phyloP scores from a whole-genome alignment of 1,140 invertebrate genomes.

The Dryas iulia region DNA sequence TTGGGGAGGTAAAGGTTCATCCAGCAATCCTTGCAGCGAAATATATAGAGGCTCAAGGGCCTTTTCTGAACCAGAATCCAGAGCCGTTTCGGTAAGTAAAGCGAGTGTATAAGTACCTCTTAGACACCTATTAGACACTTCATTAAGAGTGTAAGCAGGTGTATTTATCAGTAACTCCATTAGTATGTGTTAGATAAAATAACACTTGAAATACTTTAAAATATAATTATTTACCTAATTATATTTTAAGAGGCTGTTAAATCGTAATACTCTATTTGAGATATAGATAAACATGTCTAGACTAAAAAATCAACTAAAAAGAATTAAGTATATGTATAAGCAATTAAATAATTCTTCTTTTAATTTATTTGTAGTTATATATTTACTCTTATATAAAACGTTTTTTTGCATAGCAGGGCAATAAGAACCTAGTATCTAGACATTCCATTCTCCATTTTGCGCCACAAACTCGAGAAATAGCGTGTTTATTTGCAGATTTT shows the following conservation, averaged over 20 bases:
- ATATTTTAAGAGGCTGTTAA: neutral
- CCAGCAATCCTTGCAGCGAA: constrained; percentile 93
- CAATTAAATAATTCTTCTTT: no score
- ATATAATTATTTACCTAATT: neutral
- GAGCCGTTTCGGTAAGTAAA: constrained; percentile 83
- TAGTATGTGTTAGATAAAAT: neutral
- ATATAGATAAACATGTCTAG: neutral
- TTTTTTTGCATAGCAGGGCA: no score
- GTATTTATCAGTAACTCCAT: neutral
- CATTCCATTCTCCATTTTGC: no score
- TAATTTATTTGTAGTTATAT: no score
- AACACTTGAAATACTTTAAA: neutral
- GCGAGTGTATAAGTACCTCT: no score
- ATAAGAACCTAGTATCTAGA: no score
- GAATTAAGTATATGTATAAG: no score
- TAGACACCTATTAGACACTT: neutral
- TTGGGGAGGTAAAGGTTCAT: constrained; percentile 90
- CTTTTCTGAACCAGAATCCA: constrained; percentile 96
- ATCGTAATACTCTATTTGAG: neutral
- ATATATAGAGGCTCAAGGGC: constrained; percentile 92
- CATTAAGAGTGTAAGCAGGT: neutral
- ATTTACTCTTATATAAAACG: no score
- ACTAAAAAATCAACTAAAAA: no score
- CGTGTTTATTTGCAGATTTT: no score
- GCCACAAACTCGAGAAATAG: no score